Percentiles rank a stretch among this genome's conserved stretches.
These are phyloP conservation scores for Tetropium fuscum DNA, from an alignment of 2,888 invertebrate genomes.

Conservation along the genomic window DNA sequence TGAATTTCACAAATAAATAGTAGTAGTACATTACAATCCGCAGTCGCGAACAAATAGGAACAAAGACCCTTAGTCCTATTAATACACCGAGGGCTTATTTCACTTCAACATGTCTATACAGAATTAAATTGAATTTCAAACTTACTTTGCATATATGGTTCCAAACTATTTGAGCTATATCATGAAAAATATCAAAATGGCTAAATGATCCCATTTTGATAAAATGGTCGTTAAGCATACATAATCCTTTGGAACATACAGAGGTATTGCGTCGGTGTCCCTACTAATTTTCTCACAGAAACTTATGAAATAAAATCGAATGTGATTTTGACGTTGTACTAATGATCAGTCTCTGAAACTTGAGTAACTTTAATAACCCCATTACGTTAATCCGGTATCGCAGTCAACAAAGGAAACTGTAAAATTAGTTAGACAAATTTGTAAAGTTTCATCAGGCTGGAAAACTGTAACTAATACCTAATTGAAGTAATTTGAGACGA, in stretches of 20 bases:
- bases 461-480: background rate
- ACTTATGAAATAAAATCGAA: slow-evolving; percentile 12
- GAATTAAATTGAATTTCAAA: slow-evolving; percentile 17
- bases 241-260: too few species aligned
- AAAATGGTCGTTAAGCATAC: too few species aligned
- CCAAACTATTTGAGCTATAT: background rate
- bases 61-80: slow-evolving; percentile 1
- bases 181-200: background rate
- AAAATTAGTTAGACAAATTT: slow-evolving; percentile 8
- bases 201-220: too few species aligned
- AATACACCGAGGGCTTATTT: slow-evolving; percentile 12
- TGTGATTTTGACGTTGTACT: slow-evolving; percentile 10
- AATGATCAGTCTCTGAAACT: slow-evolving; percentile 10
- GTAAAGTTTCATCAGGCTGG: background rate
- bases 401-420: slow-evolving; percentile 16
- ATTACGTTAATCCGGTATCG: slow-evolving; percentile 7
- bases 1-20: background rate
- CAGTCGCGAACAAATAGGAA: background rate
- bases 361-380: slow-evolving; percentile 15
- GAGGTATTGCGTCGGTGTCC: background rate
- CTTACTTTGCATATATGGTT: background rate
- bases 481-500: too few species aligned
- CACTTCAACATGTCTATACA: background rate
- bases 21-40: background rate
- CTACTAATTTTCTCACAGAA: background rate